Percentiles rank a stretch among this genome's conserved stretches.
Conservation (phyloP, 2,113 vertebrate species). For the Hemiprocne comata region DNA sequence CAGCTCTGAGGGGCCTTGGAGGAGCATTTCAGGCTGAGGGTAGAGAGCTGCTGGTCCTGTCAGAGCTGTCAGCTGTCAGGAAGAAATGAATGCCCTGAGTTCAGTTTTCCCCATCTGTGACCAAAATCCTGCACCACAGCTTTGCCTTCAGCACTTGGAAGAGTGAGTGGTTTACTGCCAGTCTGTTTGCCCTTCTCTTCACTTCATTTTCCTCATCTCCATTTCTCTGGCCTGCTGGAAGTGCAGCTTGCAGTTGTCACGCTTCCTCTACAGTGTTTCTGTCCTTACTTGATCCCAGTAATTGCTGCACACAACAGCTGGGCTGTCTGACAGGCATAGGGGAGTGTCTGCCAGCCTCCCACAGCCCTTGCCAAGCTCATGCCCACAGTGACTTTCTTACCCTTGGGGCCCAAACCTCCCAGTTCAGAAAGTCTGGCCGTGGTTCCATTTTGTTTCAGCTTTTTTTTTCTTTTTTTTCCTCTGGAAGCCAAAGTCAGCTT, state of each 20-base stretch:
- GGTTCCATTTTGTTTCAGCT: not conserved
- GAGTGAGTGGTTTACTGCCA: fast-evolving
- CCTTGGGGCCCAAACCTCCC: no score
- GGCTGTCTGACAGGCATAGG: no score
- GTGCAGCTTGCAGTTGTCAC: not conserved
- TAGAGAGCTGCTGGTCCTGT: not conserved
- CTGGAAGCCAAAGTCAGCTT: not conserved
- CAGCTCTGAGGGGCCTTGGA: not conserved
- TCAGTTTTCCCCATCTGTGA: not conserved
- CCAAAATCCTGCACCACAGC: not conserved
- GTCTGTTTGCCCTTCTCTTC: not conserved
- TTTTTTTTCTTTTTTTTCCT: not conserved
- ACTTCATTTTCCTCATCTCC: not conserved
- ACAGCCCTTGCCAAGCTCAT: no score
- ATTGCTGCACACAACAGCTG: no score
- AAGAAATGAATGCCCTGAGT: not conserved
- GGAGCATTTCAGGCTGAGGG: not conserved
- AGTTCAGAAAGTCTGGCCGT: not conserved
- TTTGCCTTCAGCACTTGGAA: not conserved
- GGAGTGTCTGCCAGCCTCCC: not conserved
- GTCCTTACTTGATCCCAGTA: no score
- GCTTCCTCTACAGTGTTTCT: not conserved
- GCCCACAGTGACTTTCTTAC: not conserved
- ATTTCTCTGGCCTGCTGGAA: not conserved
- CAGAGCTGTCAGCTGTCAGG: not conserved